A percentile compares a stretch with the other conserved stretches of the same genome.
phyloP scores from a whole-genome alignment of 1,140 invertebrate genomes.

The Pachypeltis micranthus region DNA sequence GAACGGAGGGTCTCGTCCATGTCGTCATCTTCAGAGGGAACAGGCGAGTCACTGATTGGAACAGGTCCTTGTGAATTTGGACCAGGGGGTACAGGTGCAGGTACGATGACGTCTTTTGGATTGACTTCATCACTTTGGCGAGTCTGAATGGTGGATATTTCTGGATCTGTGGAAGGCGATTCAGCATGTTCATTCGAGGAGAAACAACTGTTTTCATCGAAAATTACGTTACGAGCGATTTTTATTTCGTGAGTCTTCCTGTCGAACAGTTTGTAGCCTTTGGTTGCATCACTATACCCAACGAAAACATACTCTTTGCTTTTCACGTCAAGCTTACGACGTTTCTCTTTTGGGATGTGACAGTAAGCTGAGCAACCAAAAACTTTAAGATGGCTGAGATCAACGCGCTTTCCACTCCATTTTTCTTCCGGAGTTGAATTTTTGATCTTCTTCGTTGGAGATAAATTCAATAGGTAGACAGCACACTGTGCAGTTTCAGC shows the following conservation, averaged over 20 bases:
- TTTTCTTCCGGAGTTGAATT: conserved; percentile 29
- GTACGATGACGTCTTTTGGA: neutral
- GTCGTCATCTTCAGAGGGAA: neutral
- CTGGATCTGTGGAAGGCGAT: neutral
- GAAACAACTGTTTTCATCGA: conserved; percentile 7
- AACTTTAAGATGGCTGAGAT: conserved; percentile 31
- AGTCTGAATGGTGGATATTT: neutral
- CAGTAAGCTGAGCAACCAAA: conserved; percentile 35
- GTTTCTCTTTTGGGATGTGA: conserved; percentile 30
- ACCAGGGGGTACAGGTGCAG: neutral
- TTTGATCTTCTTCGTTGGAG: no score
- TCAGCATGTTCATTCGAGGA: neutral
- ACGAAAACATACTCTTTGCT: conserved; percentile 24
- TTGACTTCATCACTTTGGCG: neutral
- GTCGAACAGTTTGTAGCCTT: conserved; percentile 29
- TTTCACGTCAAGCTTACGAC: conserved; percentile 32
- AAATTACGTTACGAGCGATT: conserved; percentile 23
- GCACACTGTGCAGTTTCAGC: no score
- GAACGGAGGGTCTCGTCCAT: neutral
- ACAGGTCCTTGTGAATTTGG: neutral
- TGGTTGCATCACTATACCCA: conserved; percentile 32
- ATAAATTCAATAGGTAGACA: no score
- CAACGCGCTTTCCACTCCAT: conserved; percentile 27
- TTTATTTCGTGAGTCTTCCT: conserved; percentile 20
- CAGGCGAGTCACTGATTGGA: neutral